Conservation (phyloP, 2,113 vertebrate species). For the Tachysurus fulvidraco region DNA sequence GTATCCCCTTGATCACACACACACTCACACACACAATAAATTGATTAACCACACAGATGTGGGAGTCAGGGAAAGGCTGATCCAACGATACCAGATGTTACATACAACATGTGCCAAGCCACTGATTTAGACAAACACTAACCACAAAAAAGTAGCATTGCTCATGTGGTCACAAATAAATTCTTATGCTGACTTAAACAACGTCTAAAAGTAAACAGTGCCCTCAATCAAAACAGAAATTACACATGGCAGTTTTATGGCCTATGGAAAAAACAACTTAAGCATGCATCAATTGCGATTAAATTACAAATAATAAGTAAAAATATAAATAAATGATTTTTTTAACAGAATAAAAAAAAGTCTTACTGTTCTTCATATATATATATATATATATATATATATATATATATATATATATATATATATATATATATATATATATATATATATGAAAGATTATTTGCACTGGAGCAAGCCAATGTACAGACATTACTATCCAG, state of each 20-base stretch:
- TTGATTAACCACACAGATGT: conserved; percentile 34
- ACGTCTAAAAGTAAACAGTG: background rate
- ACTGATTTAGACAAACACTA: conserved; percentile 5
- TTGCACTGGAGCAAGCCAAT: background rate
- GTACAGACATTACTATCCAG: background rate
- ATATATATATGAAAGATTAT: background rate
- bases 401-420: too few relatives aligned
- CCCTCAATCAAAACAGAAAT: background rate
- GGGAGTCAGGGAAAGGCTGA: conserved; percentile 36
- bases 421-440: background rate
- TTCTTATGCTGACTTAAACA: background rate
- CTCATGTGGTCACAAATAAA: background rate
- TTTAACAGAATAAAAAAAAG: too few relatives aligned
- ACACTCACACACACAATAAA: conserved; percentile 34
- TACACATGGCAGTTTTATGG: background rate
- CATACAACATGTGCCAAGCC: conserved; percentile 29
- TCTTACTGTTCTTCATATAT: background rate
- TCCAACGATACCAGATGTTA: conserved; percentile 43
- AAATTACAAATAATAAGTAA: background rate
- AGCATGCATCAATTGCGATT: background rate
- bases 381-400: background rate
- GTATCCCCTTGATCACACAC: conserved; percentile 5
- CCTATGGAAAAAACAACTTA: background rate
- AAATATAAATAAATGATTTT: background rate
- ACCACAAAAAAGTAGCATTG: conserved; percentile 11